Base-by-base conservation (phyloP, 1,140 invertebrate species). In the Metopolophium dirhodum region DNA sequence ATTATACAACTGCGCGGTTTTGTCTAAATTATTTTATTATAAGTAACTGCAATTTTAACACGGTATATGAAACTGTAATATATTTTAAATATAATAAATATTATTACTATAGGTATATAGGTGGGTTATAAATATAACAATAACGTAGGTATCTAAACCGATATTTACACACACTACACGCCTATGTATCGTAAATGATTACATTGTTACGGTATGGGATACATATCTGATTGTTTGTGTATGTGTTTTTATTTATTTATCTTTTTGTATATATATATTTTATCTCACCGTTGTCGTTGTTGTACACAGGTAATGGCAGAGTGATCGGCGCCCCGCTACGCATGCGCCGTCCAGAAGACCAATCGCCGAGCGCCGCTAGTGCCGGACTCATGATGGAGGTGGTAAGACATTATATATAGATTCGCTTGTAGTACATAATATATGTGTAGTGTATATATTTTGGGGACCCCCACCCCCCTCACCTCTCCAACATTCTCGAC, bases 361-460 rank as follows among this genome's bases (percentile, higher is more conserved):
- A 93, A 93, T 93, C 91, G 91, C 82, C 91, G 91, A 93, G 91
- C 91, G 91, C 91, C 26, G 91, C 91, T 54, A 93, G 91, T 93
- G 91, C 91, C 91, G 91, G 91, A 93, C 91, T 93, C 91, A 93
- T 93, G 91, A 93, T 93, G 91, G 91, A 93, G 91, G 91, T 93
- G 91, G 91, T 93, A 51, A 93, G 91, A 93, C 82, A 41, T 93
- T 41, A 23, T 49, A 23, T 49, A 87, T 87, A 87, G 18, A 87
- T 49, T 49, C 18, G 86, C 86, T 87, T 87, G 47, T 87, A 49
- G 30, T 8, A 87, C n/a, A 87, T 49, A 83, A 87, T 49, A 83
- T 83, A 35, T 83, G 35, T 37, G 18, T 22, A 37, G 37, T 82
- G 37, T 37, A 82, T 85, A 47, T 30, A 47, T 86, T 45, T 26